Evolutionary conservation across 2,113 vertebrate genomes (phyloP).

Genomic region (Cheilinus undulatus): DNA sequence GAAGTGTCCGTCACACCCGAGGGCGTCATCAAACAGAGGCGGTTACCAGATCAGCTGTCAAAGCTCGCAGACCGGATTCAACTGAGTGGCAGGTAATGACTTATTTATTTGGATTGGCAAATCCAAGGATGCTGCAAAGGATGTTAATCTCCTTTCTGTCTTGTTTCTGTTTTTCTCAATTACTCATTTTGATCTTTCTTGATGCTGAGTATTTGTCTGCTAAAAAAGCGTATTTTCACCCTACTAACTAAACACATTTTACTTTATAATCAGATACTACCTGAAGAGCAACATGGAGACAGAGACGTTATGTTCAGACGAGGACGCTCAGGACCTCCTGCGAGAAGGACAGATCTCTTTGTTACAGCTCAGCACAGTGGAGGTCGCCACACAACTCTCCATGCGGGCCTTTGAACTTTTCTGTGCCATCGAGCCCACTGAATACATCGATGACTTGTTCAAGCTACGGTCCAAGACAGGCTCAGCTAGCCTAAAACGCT

Average conservation of each 20-base stretch:
- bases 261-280: slow-evolving; percentile 87
- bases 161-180: no score
- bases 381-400: slow-evolving; percentile 96
- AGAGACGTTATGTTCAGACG: slow-evolving; percentile 96
- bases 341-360: slow-evolving; percentile 94
- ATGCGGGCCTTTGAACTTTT: slow-evolving; percentile 98
- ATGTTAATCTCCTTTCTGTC: no score
- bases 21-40: slow-evolving; percentile 96
- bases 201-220: no score
- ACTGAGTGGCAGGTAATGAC: slow-evolving; percentile 91
- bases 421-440: slow-evolving; percentile 96
- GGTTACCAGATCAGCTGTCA: slow-evolving; percentile 96
- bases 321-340: slow-evolving; percentile 96
- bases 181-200: no score
- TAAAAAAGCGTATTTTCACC: no score
- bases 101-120: no score
- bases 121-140: no score
- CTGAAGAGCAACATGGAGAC: slow-evolving; percentile 99
- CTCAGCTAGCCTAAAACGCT: slow-evolving; percentile 93
- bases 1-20: slow-evolving; percentile 98
- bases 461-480: slow-evolving; percentile 91
- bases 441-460: slow-evolving; percentile 97
- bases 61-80: slow-evolving; percentile 98
- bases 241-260: neutral
- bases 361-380: slow-evolving; percentile 95